Conservation (phyloP, 64 coral and sea anemone species). For the Anthopleura sola region DNA sequence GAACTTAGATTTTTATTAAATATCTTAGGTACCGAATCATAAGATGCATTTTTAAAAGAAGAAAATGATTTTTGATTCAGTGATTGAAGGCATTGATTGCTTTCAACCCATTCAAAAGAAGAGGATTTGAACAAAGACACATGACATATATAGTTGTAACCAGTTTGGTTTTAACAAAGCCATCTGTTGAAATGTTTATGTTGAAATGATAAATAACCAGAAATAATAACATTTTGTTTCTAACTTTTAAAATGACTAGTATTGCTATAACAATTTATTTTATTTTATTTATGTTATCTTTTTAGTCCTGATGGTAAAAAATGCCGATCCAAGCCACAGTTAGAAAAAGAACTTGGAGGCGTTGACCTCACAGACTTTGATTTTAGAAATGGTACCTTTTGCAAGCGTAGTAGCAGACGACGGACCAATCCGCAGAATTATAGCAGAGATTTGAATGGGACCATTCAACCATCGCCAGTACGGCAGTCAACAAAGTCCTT, state of each 20-base stretch:
- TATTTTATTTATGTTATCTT: conserved; percentile 17
- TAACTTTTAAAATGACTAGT: neutral
- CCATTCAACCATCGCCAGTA: conserved; percentile 56
- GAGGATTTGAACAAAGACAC: too few species aligned
- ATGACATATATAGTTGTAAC: too few species aligned
- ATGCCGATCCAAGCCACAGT: conserved; percentile 85
- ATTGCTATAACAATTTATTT: neutral
- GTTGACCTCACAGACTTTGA: conserved; percentile 90
- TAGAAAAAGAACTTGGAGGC: conserved; percentile 77
- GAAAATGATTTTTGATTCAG: too few species aligned
- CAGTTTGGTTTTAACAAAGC: too few species aligned
- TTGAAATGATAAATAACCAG: too few species aligned
- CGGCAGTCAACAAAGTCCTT: conserved; percentile 87
- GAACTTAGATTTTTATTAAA: too few species aligned
- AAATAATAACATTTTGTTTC: neutral
- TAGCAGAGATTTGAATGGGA: conserved; percentile 69
- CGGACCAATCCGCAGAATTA: conserved; percentile 61
- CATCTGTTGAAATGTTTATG: too few species aligned
- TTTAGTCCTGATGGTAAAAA: conserved; percentile 94
- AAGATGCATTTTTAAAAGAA: too few species aligned
- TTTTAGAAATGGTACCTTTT: conserved; percentile 88
- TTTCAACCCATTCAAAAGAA: too few species aligned
- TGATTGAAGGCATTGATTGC: too few species aligned
- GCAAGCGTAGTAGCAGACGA: conserved; percentile 65
- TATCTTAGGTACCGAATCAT: too few species aligned